Evolutionary conservation across 2,888 invertebrate genomes (phyloP), one percentile per base, ranked within the genome.

Genomic region (Abrostola tripartita): DNA sequence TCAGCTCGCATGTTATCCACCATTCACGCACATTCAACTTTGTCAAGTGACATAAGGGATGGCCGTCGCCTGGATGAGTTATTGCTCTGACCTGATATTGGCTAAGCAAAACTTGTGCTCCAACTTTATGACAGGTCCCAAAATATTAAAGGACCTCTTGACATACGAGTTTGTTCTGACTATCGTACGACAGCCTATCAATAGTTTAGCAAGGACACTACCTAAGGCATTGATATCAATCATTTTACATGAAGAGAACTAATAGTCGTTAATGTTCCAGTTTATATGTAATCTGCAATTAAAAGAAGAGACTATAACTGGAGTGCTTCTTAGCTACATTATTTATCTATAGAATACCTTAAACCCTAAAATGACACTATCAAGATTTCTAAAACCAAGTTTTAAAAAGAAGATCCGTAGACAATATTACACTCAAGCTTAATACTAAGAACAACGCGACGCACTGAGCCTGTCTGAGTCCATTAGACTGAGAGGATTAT

Each of bases 401-500:
- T 24, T 2, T 24, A 2, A 24, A 24, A 24, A 24, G 24, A 24
- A 24, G 24, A 24, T 24, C 24, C 1, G n/a, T n/a, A n/a, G n/a
- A n/a, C n/a, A 24, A 4, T 24, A 2, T 24, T 24, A 24, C 1
- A 24, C 24, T 24, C 24, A 24, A 24, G 24, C 24, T 24, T 24
- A 24, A 24, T 24, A 24, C 24, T 24, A 10, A 37, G 8, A n/a
- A 37, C 5, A 10, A 38, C 4, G n/a, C n/a, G n/a, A n/a, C 37
- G 6, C 24, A 10, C n/a, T 10, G 9, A 5, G 8, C 10, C 40
- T 7, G 37, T n/a, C 2, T 14, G 4, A 24, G 24, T 51, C 14
- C 44, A 44, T 47, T 52, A 40, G 9, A 12, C 11, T 44, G n/a
- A 52, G 2, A 12, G 10, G 59, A 52, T 52, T 59, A 11, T 14